Percentiles rank a stretch among this genome's conserved stretches.
These are phyloP conservation scores for Cyrtonyx montezumae DNA, from an alignment of 2,113 vertebrate species.

Conservation along the genomic window DNA sequence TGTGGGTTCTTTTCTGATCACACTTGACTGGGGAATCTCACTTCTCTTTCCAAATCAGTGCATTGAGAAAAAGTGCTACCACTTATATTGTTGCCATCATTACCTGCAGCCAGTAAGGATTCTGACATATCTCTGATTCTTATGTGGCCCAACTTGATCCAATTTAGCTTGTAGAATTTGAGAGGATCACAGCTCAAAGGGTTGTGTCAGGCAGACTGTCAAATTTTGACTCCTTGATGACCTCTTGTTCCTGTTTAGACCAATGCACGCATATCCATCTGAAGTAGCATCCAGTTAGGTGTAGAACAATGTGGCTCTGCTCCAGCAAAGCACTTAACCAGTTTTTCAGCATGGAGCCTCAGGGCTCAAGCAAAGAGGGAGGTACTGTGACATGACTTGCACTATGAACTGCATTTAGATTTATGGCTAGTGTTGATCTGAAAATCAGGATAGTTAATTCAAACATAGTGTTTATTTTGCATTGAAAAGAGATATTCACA, in stretches of 20 bases:
- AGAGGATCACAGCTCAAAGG: neutral
- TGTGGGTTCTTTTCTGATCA: neutral
- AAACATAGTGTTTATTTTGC: neutral
- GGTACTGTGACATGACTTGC: neutral
- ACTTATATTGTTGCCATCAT: neutral
- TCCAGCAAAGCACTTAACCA: constrained; percentile 38
- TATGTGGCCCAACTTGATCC: neutral
- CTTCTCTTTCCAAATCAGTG: neutral
- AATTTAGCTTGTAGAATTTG: constrained; percentile 13
- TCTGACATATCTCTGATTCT: neutral
- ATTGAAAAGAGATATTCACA: neutral
- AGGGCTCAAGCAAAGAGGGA: neutral
- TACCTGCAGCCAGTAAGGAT: neutral
- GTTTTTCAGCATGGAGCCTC: neutral
- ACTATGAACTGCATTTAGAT: neutral
- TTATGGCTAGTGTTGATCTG: neutral
- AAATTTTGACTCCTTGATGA: constrained; percentile 26
- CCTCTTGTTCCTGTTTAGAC: neutral
- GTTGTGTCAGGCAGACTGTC: neutral
- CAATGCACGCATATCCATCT: neutral
- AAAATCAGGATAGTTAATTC: neutral
- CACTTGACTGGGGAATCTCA: neutral
- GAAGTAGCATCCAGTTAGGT: neutral
- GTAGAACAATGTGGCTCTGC: neutral
- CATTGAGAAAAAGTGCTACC: neutral